Conservation (phyloP, 2,888 invertebrate genomes). For the Tetanocera ferruginea region DNA sequence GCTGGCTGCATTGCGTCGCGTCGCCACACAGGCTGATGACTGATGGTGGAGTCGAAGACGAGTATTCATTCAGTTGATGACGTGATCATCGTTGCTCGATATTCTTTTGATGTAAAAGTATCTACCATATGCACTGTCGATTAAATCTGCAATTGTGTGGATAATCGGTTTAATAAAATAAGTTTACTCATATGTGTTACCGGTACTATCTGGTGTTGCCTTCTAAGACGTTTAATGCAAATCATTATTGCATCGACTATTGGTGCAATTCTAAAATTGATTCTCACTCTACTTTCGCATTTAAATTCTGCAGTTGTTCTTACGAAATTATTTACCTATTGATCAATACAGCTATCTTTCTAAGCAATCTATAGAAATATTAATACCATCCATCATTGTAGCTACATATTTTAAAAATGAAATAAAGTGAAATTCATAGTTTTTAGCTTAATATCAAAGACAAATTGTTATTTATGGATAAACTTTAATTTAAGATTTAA, state of each 20-base stretch:
- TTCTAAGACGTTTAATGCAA: no score
- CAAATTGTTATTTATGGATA: not conserved
- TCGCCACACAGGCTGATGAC: slow-evolving; percentile 63
- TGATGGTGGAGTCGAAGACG: slow-evolving; percentile 49
- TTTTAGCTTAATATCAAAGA: not conserved
- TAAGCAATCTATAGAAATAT: no score
- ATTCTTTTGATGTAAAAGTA: not conserved
- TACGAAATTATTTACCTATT: no score
- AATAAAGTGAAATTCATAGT: not conserved
- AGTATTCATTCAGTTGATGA: slow-evolving; percentile 52
- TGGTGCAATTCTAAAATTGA: no score
- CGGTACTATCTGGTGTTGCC: no score
- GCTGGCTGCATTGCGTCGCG: slow-evolving; percentile 26
- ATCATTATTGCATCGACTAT: no score
- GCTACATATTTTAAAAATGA: not conserved
- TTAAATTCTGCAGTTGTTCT: no score
- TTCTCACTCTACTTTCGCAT: no score
- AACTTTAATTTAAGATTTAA: no score
- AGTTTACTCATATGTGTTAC: no score
- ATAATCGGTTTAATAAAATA: not conserved
- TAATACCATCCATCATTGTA: not conserved
- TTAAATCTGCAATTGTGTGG: not conserved
- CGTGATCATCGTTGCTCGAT: slow-evolving; percentile 54
- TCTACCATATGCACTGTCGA: not conserved
- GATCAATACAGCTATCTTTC: no score